Evolutionary conservation across 2,113 vertebrate genomes (phyloP), one percentile per base, ranked within the genome.

Genomic region (Salvelinus namaycush): DNA sequence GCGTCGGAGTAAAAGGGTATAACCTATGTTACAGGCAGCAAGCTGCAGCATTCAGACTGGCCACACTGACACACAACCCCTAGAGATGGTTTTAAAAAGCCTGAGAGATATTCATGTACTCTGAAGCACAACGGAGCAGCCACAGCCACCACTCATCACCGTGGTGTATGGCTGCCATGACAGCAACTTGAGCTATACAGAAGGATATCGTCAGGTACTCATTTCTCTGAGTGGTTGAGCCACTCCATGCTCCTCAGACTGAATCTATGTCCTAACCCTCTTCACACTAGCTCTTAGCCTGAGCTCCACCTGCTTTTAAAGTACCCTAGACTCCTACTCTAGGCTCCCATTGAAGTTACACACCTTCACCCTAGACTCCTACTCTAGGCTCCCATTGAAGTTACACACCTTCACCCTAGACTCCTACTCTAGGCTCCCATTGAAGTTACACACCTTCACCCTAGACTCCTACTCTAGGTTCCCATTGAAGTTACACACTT

Each of bases 21-120:
- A 68, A 77, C 39, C 27, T 69, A 73, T 78, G 78, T 72, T 84
- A 74, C 78, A 83, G 24, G 39, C 71, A 80, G 81, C 81, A 83
- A 79, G 70, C 14, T 68, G 57, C 54, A 77, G 84, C 73, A 68
- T 76, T 9, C 60, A 74, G 74, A n/a, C 57, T 29, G 70, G 64
- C 34, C 22, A 34, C 5, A 16, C 59, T 44, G 39, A 62, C 24
- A 54, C n/a, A 54, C 59, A n/a, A 22, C 3, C 54, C 13, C 0
- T 5, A 0, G 3, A 77, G 72, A 75, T 73, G 75, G 18, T 77
- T 83, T 70, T 70, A 81, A 82, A 74, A 79, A 44, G 9, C 67
- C 9, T 54, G 18, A 9, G 12, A 39, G 68, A 5, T n/a, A 51
- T 77, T 76, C 72, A 72, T 62, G 13, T 9, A 62, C 72, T 8